phyloP scores from a whole-genome alignment of 2,888 invertebrate species.

The Cataglyphis altisquamis region DNA sequence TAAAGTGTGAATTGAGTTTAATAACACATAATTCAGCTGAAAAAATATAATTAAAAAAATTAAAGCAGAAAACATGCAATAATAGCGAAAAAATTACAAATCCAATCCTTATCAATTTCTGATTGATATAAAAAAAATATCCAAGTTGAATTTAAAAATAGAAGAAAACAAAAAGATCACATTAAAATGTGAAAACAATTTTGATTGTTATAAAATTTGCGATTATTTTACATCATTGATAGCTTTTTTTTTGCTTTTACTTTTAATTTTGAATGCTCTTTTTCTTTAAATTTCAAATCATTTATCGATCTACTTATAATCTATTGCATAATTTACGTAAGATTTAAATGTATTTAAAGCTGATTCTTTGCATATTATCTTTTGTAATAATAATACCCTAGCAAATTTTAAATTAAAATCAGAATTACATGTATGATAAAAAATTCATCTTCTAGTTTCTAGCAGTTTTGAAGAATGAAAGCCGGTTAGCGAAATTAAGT shows the following conservation, averaged over 20 bases:
- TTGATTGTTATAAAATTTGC: not conserved
- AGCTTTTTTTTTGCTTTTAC: not conserved
- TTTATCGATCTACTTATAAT: not conserved
- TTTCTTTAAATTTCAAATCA: not conserved
- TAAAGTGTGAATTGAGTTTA: not conserved
- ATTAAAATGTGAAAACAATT: not conserved
- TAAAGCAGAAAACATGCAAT: not conserved
- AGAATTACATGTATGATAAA: not conserved
- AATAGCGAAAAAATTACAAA: not conserved
- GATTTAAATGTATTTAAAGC: not conserved
- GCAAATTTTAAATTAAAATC: constrained; percentile 1
- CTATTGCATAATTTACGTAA: not conserved
- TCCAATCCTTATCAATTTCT: not conserved
- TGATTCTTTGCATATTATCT: not conserved
- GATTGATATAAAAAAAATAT: not conserved
- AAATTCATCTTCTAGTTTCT: not conserved
- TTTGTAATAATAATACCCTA: not conserved
- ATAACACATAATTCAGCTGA: not conserved
- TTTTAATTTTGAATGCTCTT: not conserved
- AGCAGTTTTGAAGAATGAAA: not conserved
- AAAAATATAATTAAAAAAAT: not conserved
- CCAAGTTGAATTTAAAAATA: not conserved
- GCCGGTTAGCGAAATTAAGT: not conserved
- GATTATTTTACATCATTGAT: not conserved
- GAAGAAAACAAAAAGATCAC: too few species aligned